These are phyloP conservation scores for Aspidiotus rigidus DNA, from an alignment of 2,888 invertebrate species.

Conservation along the genomic window DNA sequence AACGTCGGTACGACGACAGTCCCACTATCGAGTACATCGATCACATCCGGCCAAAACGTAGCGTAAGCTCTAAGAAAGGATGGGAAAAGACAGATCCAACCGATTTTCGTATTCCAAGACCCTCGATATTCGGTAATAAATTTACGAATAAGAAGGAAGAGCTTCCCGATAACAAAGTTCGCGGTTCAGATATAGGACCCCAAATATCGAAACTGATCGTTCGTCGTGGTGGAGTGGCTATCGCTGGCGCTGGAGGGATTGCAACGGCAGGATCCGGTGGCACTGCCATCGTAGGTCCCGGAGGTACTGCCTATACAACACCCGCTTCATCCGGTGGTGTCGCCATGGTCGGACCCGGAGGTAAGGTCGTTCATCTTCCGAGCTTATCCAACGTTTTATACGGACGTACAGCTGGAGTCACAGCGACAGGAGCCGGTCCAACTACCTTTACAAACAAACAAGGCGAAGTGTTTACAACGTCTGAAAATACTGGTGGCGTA, in stretches of 20 bases:
- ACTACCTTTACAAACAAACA: constrained; percentile 19
- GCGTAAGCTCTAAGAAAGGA: constrained; percentile 2
- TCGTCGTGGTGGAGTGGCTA: constrained; percentile 65
- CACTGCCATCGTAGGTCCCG: constrained; percentile 70
- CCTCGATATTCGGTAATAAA: not conserved
- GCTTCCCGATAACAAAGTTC: constrained; percentile 9
- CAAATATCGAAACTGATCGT: constrained; percentile 50
- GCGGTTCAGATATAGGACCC: constrained; percentile 36
- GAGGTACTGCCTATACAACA: constrained; percentile 58
- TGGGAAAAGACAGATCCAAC: not conserved
- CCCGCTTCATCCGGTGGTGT: constrained; percentile 56
- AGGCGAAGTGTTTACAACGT: constrained; percentile 28
- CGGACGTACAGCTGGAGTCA: constrained; percentile 7
- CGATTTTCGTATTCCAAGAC: not conserved
- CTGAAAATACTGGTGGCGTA: constrained; percentile 26
- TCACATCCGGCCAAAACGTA: constrained; percentile 1
- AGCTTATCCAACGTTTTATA: constrained; percentile 29
- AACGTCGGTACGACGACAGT: constrained; percentile 5
- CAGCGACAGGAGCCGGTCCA: constrained; percentile 25
- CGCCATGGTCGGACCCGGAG: constrained; percentile 66
- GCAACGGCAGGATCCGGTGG: constrained; percentile 71
- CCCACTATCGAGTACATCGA: constrained; percentile 11
- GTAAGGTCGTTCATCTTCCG: constrained; percentile 50
- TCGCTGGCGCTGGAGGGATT: constrained; percentile 71
- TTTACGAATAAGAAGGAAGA: not conserved